Evolutionary conservation across 2,888 invertebrate genomes (phyloP).

Genomic region (Xanthorhoe spadicearia): DNA sequence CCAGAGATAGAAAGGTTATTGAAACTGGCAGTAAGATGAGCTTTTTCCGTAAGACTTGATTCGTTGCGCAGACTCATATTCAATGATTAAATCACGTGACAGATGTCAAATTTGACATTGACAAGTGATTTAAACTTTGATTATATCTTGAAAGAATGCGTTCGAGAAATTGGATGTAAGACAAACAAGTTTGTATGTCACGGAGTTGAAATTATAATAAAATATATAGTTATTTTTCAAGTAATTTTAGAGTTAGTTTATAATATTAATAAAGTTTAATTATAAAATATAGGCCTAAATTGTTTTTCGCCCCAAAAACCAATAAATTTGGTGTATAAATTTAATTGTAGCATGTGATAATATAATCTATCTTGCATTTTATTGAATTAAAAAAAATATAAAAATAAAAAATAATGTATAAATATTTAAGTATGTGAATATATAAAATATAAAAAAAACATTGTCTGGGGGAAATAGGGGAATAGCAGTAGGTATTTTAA

Average conservation of each 20-base stretch:
- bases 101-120: no score
- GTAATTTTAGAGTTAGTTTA: constrained; percentile 26
- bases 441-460: constrained; percentile 17
- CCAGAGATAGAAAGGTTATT: no score
- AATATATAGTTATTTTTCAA: constrained; percentile 26
- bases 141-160: no score
- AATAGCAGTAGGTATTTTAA: not conserved
- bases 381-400: constrained; percentile 37
- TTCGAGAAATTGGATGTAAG: no score
- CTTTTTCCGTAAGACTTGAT: no score
- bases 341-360: constrained; percentile 43
- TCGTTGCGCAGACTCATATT: no score
- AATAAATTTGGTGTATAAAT: constrained; percentile 34
- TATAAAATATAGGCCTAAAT: constrained; percentile 31
- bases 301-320: constrained; percentile 33
- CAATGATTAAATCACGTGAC: no score
- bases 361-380: constrained; percentile 42
- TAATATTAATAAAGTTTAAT: constrained; percentile 25
- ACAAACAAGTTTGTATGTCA: constrained; percentile 15
- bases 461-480: constrained; percentile 13
- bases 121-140: no score
- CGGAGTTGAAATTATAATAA: constrained; percentile 32
- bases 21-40: no score
- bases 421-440: constrained; percentile 34
- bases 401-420: constrained; percentile 41